Evolutionary conservation across 2,888 invertebrate genomes (phyloP).

Genomic region (Coenonympha arcania): DNA sequence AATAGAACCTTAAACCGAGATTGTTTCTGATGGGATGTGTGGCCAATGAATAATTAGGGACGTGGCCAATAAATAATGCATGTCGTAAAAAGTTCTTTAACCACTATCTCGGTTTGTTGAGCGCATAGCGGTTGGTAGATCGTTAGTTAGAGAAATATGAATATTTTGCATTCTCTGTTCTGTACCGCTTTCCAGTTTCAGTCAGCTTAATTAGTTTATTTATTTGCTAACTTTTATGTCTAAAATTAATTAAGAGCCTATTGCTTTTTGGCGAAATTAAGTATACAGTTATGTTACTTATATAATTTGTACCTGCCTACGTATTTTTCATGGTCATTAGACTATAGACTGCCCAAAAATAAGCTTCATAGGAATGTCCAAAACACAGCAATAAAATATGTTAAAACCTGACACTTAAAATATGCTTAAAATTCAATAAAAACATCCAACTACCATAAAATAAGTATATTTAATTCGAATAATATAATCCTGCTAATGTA

Average conservation of each 20-base stretch:
- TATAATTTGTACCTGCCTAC: no score
- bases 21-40: constrained; percentile 25
- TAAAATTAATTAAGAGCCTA: background rate
- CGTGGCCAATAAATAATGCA: constrained; percentile 30
- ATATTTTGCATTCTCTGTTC: constrained; percentile 10
- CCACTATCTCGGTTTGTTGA: constrained; percentile 21
- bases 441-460: no score
- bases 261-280: no score
- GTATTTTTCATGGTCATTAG: no score
- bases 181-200: constrained; percentile 8
- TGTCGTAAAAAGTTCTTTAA: constrained; percentile 24
- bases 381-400: no score
- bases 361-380: no score
- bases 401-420: background rate
- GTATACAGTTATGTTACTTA: no score
- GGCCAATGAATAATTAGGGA: constrained; percentile 30
- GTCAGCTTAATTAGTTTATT: background rate
- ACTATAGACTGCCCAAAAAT: no score
- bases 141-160: constrained; percentile 11
- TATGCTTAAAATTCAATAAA: no score
- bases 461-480: no score
- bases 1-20: constrained; percentile 11
- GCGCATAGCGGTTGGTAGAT: constrained; percentile 2
- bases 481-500: no score
- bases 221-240: background rate